These are phyloP conservation scores for Beris morrisii DNA, from an alignment of 2,888 invertebrate genomes.

Conservation along the genomic window DNA sequence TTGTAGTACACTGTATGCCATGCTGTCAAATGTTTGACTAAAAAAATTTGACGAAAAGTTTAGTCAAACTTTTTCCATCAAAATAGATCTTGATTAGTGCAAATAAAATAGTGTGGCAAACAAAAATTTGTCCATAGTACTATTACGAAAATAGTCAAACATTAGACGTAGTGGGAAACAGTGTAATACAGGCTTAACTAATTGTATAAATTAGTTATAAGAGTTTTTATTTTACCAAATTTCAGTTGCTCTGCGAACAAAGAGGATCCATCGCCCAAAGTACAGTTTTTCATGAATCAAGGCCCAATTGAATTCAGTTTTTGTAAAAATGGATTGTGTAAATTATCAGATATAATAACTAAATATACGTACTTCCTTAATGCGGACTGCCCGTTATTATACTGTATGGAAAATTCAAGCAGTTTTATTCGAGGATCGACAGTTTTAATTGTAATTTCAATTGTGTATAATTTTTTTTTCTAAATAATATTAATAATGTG, in stretches of 20 bases:
- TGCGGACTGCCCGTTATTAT: conserved; percentile 47
- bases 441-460: not conserved
- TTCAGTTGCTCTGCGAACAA: conserved; percentile 16
- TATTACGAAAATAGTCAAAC: conserved; percentile 42
- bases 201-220: no score
- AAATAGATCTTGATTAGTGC: no score
- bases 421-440: not conserved
- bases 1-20: conserved; percentile 40
- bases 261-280: conserved; percentile 49
- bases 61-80: no score
- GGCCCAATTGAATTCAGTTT: conserved; percentile 67
- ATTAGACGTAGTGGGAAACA: no score
- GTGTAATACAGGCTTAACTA: no score
- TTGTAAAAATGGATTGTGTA: conserved; percentile 77
- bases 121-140: no score
- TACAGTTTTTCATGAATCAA: conserved; percentile 74
- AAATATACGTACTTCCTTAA: conserved; percentile 61
- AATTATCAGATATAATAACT: conserved; percentile 69
- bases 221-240: no score
- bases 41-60: no score
- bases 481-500: no score
- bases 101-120: no score
- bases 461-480: no score
- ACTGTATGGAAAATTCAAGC: not conserved
- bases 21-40: no score